Evolutionary conservation across 2,888 invertebrate genomes (phyloP), one percentile per base, ranked within the genome.

Genomic region (Saturnia japonica): DNA sequence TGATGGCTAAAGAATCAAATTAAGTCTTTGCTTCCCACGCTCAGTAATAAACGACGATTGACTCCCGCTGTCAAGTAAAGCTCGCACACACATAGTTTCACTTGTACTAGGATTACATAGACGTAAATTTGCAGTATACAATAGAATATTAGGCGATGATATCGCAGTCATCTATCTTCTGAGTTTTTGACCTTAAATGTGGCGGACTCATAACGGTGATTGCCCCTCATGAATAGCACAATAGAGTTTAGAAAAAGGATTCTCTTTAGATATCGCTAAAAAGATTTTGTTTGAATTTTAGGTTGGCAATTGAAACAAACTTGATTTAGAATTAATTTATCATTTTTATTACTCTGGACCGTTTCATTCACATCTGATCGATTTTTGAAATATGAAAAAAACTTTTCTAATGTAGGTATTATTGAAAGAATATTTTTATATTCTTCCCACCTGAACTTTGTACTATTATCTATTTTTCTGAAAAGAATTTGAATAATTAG

Each of bases 1-100:
- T 68, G 70, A 68, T 25, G 68, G 67, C 62, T 72, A 64, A 57
- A 70, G 67, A 70, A 40, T 62, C 67, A 72, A 67, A 54, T 64
- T 69, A 54, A 75, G 47, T 16, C 57, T 68, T 28, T 67, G 66
- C 68, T 68, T 72, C 69, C 70, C 70, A 25, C 68, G 68, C 34
- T 71, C 68, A 66, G 70, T 73, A 62, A 73, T 74, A 68, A 72
- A 72, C 47, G 71, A 72, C 60, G 68, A 71, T 64, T 72, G 70
- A 51, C 70, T 72, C 66, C 72, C 67, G 51, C 71, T 71, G 25
- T 68, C 68, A 51, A 70, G 70, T 68, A 70, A 68, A 54, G 68
- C 72, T 42, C 66, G 73, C 40, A 71, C 68, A 57, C 47, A 71
- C 12, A 64, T 47, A 66, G 71, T 62, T 42, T 71, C 67, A 43